These are phyloP conservation scores for Callipepla californica DNA, from an alignment of 2,113 vertebrate genomes.

Conservation along the genomic window DNA sequence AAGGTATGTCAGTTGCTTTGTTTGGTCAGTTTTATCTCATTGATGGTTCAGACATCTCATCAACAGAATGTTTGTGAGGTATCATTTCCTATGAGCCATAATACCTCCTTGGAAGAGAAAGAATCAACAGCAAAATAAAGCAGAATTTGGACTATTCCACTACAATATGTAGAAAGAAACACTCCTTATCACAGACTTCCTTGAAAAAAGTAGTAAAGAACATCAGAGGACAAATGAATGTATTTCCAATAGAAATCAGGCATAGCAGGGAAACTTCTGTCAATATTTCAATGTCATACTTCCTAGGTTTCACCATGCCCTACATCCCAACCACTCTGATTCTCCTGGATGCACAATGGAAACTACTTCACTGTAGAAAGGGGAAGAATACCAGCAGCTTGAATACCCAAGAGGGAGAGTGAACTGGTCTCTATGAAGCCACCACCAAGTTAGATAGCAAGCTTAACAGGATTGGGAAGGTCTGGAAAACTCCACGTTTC, in stretches of 20 bases:
- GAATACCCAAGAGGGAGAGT: neutral
- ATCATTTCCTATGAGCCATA: neutral
- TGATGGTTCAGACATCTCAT: neutral
- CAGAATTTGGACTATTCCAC: neutral
- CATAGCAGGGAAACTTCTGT: neutral
- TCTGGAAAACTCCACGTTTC: neutral
- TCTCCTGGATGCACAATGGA: neutral
- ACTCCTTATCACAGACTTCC: neutral
- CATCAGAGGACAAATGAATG: neutral
- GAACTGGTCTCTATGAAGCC: accelerated
- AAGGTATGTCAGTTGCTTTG: neutral
- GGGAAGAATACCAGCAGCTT: neutral
- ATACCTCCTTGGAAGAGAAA: neutral
- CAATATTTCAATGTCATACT: neutral
- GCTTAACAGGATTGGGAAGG: neutral
- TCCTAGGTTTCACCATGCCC: neutral
- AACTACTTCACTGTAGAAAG: neutral
- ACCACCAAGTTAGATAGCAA: neutral
- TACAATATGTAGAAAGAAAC: neutral
- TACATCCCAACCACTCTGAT: neutral
- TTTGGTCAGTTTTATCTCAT: neutral
- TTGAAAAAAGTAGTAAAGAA: neutral
- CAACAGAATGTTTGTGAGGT: neutral
- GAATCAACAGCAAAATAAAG: neutral
- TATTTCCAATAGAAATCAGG: neutral